These are phyloP conservation scores for Spheniscus humboldti DNA, from an alignment of 2,797 vertebrate genomes.

Conservation along the genomic window DNA sequence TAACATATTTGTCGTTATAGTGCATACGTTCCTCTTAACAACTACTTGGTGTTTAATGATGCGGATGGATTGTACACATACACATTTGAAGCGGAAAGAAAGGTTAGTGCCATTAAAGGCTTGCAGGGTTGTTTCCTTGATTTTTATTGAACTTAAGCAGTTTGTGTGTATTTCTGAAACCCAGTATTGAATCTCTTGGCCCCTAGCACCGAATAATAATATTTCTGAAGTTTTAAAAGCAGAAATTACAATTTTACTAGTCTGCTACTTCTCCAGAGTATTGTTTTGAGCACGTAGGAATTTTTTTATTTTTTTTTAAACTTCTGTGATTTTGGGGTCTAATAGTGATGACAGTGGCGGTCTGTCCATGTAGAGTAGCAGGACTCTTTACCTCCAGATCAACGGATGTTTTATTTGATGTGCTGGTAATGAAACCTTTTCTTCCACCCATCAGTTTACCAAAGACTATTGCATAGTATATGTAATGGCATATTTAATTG, in stretches of 20 bases:
- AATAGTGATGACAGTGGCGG: neutral
- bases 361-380: neutral
- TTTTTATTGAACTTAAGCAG: neutral
- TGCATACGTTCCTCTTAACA: slow-evolving; percentile 94
- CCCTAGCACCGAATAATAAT: neutral
- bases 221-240: neutral
- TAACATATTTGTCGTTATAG: slow-evolving; percentile 72
- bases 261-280: neutral
- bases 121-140: neutral
- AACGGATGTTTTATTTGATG: neutral
- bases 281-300: neutral
- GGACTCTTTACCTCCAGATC: neutral
- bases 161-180: neutral
- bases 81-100: slow-evolving; percentile 94
- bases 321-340: neutral
- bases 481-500: neutral
- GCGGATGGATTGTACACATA: slow-evolving; percentile 95
- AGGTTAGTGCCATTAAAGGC: slow-evolving; percentile 76
- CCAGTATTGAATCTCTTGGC: neutral
- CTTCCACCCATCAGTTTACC: neutral
- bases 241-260: neutral
- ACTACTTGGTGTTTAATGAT: slow-evolving; percentile 97
- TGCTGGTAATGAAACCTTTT: neutral
- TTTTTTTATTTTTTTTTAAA: neutral
- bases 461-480: neutral